Conservation (phyloP, 2,797 vertebrate species). For the Phyllotis vaccarum region DNA sequence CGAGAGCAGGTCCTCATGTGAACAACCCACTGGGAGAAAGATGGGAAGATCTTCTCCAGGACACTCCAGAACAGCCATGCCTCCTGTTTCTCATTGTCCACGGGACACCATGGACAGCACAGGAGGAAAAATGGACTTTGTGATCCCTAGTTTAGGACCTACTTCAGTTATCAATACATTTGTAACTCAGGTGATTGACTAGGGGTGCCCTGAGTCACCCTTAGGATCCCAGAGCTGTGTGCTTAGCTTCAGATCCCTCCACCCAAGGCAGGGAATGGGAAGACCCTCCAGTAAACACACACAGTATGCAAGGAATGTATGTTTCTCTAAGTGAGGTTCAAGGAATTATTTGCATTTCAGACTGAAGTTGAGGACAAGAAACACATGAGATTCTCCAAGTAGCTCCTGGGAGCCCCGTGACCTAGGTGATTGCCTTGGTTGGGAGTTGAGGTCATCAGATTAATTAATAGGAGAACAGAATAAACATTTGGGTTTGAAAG, state of each 20-base stretch:
- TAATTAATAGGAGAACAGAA: not conserved
- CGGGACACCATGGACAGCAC: constrained; percentile 29
- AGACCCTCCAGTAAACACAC: not conserved
- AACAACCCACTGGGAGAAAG: constrained; percentile 70
- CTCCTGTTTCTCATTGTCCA: constrained; percentile 27
- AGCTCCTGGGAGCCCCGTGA: not conserved
- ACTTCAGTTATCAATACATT: constrained; percentile 60
- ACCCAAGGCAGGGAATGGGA: not conserved
- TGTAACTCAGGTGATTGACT: constrained; percentile 70
- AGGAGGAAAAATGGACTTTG: constrained; percentile 25
- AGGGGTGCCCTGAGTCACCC: constrained; percentile 70
- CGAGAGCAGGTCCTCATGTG: constrained; percentile 96
- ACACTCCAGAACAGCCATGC: constrained; percentile 31
- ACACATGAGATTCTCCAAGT: not conserved
- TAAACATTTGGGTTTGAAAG: constrained; percentile 59
- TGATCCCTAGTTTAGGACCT: constrained; percentile 73
- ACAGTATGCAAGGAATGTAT: rapidly evolving
- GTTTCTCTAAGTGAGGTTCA: constrained; percentile 6
- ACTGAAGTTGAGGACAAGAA: constrained; percentile 46
- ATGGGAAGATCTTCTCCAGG: constrained; percentile 28
- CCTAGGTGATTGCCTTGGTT: not conserved
- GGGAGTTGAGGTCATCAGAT: not conserved
- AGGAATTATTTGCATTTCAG: constrained; percentile 59
- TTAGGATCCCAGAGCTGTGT: constrained; percentile 64
- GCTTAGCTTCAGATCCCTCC: constrained; percentile 61